phyloP scores from a whole-genome alignment of 1,140 invertebrate species.

The Tyrophagus putrescentiae region DNA sequence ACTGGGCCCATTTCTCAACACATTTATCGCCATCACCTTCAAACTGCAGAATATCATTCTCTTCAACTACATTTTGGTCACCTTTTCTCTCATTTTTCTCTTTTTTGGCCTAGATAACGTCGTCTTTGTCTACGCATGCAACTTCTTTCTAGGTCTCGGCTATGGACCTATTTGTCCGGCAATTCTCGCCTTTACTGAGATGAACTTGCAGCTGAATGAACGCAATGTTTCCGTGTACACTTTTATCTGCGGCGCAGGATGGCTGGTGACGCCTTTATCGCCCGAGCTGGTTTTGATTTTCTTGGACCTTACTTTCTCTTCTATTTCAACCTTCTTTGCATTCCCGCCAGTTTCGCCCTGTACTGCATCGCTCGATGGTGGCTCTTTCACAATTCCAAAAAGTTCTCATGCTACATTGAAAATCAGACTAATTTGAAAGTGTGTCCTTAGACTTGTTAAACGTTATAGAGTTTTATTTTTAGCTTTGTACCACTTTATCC shows the following conservation, averaged over 20 bases:
- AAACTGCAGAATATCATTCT: background rate
- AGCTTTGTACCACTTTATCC: no score
- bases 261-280: background rate
- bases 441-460: no score
- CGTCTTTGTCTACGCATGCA: background rate
- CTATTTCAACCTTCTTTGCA: background rate
- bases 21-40: background rate
- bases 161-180: background rate
- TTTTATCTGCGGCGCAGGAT: background rate
- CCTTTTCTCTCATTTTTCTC: background rate
- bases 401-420: background rate
- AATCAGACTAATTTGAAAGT: no score
- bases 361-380: background rate
- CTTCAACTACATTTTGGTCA: background rate
- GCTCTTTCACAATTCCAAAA: background rate
- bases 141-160: background rate
- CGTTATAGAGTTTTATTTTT: no score
- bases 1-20: background rate
- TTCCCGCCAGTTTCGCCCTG: background rate
- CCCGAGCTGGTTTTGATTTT: background rate
- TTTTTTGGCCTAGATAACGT: background rate
- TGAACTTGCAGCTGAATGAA: background rate
- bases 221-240: background rate
- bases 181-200: background rate
- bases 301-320: background rate